These are phyloP conservation scores for Phaedon cochleariae DNA, from an alignment of 2,888 invertebrate genomes.

Conservation along the genomic window DNA sequence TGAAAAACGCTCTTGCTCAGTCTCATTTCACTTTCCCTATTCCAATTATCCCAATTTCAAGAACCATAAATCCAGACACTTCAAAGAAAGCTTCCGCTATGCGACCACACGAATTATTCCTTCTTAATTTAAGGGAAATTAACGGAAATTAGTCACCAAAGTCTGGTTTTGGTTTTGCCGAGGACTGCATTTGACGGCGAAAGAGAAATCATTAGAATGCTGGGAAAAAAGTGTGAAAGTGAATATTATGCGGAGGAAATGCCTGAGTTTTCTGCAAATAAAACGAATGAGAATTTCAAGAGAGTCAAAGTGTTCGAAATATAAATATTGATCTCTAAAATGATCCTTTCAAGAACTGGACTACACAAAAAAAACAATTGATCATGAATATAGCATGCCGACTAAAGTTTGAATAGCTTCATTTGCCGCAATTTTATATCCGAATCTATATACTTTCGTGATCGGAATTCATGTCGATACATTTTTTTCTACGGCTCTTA, in stretches of 20 bases:
- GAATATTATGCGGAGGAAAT: neutral
- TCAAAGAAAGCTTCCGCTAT: constrained; percentile 26
- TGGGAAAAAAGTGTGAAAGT: neutral
- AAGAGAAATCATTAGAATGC: neutral
- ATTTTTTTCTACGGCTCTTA: no score
- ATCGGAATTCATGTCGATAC: no score
- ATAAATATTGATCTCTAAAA: no score
- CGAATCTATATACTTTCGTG: no score
- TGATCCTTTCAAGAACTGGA: no score
- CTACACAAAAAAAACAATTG: no score
- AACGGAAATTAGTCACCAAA: constrained; percentile 18
- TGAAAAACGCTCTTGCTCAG: constrained; percentile 13
- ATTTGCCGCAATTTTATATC: no score
- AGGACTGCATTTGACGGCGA: neutral
- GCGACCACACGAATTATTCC: constrained; percentile 19
- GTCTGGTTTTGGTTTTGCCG: neutral
- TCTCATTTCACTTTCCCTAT: constrained; percentile 29
- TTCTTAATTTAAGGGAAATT: constrained; percentile 32
- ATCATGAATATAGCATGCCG: no score
- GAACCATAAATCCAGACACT: constrained; percentile 33
- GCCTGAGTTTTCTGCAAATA: no score
- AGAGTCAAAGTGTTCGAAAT: no score
- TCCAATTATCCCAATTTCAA: constrained; percentile 37
- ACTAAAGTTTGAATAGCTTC: no score
- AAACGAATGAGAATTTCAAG: no score